Evolutionary conservation across 1,140 invertebrate genomes (phyloP).

Genomic region (Musca domestica): DNA sequence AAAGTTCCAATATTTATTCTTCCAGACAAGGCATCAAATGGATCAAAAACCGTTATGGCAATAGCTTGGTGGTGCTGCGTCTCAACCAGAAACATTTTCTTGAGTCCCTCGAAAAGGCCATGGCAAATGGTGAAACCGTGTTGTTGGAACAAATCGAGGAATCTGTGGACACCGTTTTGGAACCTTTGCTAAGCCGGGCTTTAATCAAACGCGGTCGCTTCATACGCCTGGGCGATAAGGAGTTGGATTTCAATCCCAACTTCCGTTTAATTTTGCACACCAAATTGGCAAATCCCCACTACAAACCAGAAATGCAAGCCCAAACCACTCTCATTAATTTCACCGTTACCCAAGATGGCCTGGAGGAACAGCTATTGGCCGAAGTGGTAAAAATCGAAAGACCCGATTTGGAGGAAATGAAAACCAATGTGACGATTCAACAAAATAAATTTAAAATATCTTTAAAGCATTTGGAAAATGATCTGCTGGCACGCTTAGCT

Average conservation of each 20-base stretch:
- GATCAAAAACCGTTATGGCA: constrained; percentile 86
- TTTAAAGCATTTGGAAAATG: constrained; percentile 86
- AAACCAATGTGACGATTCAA: constrained; percentile 80
- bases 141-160: constrained; percentile 91
- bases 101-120: constrained; percentile 78
- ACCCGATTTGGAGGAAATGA: constrained; percentile 82
- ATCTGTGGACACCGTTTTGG: constrained; percentile 84
- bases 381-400: constrained; percentile 93
- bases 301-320: no score
- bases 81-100: constrained; percentile 81
- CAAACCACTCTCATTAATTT: constrained; percentile 95
- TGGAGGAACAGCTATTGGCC: constrained; percentile 92
- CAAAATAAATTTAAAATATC: constrained; percentile 95
- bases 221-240: constrained; percentile 83
- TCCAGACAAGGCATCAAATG: constrained; percentile 86
- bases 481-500: constrained; percentile 79
- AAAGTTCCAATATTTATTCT: background rate
- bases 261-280: constrained; percentile 91
- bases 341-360: constrained; percentile 87
- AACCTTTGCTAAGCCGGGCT: constrained; percentile 82
- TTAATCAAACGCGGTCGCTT: constrained; percentile 81
- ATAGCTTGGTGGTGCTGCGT: constrained; percentile 70
- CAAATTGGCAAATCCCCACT: no score
- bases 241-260: constrained; percentile 81
- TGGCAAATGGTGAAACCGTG: constrained; percentile 73